These are phyloP conservation scores for Xiphophorus maculatus DNA, from an alignment of 2,113 vertebrate species.

Conservation along the genomic window DNA sequence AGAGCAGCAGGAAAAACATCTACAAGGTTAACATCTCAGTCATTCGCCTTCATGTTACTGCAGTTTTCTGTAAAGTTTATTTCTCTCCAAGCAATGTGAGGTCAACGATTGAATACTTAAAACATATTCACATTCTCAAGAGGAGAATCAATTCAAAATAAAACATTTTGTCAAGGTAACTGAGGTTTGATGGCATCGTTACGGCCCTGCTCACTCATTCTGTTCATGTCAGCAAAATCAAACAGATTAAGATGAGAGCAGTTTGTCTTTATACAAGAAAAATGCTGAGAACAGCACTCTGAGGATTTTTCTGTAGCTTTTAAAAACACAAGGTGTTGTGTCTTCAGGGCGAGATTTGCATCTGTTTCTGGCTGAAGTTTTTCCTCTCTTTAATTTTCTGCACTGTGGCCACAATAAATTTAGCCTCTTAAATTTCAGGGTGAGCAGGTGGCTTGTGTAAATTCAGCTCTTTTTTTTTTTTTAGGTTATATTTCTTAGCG, in stretches of 20 bases:
- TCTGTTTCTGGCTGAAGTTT: slow-evolving; percentile 45
- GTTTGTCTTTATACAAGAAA: slow-evolving; percentile 26
- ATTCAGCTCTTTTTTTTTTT: slow-evolving; percentile 28
- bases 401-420: slow-evolving; percentile 51
- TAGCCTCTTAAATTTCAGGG: slow-evolving; percentile 56
- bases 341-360: slow-evolving; percentile 39
- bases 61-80: background rate
- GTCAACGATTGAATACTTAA: background rate
- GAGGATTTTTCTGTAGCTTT: slow-evolving; percentile 30
- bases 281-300: slow-evolving; percentile 36
- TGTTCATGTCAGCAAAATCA: slow-evolving; percentile 8
- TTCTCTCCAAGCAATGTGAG: background rate
- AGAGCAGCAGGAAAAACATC: background rate
- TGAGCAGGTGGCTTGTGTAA: slow-evolving; percentile 61
- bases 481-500: background rate
- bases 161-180: no score
- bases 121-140: background rate
- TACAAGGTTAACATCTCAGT: background rate
- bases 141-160: background rate
- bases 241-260: slow-evolving; percentile 15
- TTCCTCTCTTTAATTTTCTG: slow-evolving; percentile 42
- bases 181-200: background rate
- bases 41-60: background rate
- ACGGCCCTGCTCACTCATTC: slow-evolving; percentile 4
- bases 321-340: slow-evolving; percentile 63